These are phyloP conservation scores for Eolophus roseicapilla DNA, from an alignment of 2,113 vertebrate genomes.

Conservation along the genomic window DNA sequence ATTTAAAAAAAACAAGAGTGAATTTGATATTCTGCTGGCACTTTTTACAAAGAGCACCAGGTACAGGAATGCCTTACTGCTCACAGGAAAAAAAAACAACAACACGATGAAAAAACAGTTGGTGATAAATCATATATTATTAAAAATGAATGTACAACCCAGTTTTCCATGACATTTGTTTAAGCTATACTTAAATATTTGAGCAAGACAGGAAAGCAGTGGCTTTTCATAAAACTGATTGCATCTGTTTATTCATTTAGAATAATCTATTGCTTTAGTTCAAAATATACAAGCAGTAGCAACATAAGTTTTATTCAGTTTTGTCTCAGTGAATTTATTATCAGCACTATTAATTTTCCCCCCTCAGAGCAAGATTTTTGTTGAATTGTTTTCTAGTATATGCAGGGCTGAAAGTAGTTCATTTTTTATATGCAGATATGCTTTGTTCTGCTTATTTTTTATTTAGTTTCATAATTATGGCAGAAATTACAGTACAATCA, in stretches of 20 bases:
- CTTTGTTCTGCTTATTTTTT: not conserved
- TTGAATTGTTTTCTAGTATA: not conserved
- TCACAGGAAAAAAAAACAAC: not conserved
- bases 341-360: not conserved
- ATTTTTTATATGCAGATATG: not conserved
- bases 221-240: slow-evolving; percentile 49
- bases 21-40: not conserved
- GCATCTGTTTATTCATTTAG: slow-evolving; percentile 44
- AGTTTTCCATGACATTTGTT: slow-evolving; percentile 4
- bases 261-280: slow-evolving; percentile 25
- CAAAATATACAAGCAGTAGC: not conserved
- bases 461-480: not conserved
- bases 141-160: not conserved
- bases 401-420: not conserved
- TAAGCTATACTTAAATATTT: slow-evolving; percentile 37
- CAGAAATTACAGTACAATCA: not conserved
- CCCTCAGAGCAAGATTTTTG: not conserved
- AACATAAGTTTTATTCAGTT: slow-evolving; percentile 31
- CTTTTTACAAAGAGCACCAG: not conserved
- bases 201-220: slow-evolving; percentile 8
- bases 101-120: not conserved
- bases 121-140: slow-evolving; percentile 21
- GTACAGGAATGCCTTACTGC: not conserved
- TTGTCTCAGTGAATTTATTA: slow-evolving; percentile 47
- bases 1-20: not conserved